Evolutionary conservation across 2,888 invertebrate species (phyloP).

Genomic region (Herminia tarsipennalis): DNA sequence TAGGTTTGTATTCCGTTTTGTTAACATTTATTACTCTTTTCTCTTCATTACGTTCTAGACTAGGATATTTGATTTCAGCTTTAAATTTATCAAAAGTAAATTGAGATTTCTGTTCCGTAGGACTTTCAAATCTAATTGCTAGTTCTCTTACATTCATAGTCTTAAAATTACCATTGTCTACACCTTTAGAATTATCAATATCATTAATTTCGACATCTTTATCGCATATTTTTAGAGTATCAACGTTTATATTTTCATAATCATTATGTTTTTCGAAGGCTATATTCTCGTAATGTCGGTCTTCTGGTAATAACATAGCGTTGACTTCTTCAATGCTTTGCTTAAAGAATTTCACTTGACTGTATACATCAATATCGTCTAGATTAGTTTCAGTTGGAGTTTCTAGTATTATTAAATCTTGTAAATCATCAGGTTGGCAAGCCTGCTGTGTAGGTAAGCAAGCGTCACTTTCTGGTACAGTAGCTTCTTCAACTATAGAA

Average conservation of each 20-base stretch:
- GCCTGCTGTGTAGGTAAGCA: constrained; percentile 86
- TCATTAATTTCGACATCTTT: constrained; percentile 57
- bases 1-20: constrained; percentile 47
- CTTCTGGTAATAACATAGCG: constrained; percentile 70
- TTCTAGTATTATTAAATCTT: constrained; percentile 81
- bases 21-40: constrained; percentile 51
- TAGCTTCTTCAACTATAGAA: constrained; percentile 83
- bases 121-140: constrained; percentile 88
- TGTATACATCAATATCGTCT: constrained; percentile 86
- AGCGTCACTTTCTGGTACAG: constrained; percentile 83
- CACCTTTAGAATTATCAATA: constrained; percentile 45
- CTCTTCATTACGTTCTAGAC: constrained; percentile 65
- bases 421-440: constrained; percentile 75
- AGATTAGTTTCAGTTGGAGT: constrained; percentile 81
- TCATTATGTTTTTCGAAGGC: constrained; percentile 61
- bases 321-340: constrained; percentile 91
- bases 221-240: constrained; percentile 68
- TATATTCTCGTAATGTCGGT: constrained; percentile 69
- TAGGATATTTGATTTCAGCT: constrained; percentile 72
- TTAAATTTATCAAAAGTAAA: constrained; percentile 84
- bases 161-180: constrained; percentile 71
- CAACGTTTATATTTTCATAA: constrained; percentile 74
- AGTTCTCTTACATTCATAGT: constrained; percentile 86
- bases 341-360: constrained; percentile 91
- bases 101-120: constrained; percentile 84